A percentile compares a stretch with the other conserved stretches of the same genome.
Conservation (phyloP, 2,113 vertebrate genomes). For the Eurypyga helias region DNA sequence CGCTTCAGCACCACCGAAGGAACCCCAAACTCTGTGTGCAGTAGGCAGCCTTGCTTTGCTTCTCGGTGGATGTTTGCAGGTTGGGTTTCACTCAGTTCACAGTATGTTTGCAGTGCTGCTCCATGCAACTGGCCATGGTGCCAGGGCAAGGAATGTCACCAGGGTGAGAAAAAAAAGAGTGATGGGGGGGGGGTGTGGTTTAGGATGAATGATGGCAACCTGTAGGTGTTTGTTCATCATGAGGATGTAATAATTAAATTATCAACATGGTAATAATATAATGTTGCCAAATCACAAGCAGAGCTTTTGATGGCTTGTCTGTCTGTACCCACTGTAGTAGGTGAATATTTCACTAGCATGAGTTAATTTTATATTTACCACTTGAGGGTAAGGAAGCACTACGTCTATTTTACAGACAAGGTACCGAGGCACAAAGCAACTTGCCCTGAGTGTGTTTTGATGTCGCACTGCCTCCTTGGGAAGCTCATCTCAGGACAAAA, state of each 20-base stretch:
- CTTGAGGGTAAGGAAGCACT: not conserved
- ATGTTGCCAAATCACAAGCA: not conserved
- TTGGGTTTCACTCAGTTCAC: not conserved
- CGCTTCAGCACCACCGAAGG: not conserved
- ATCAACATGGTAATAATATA: not conserved
- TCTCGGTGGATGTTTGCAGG: not conserved
- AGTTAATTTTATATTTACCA: not conserved
- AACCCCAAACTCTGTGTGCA: not conserved
- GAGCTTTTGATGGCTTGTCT: not conserved
- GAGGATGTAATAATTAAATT: not conserved
- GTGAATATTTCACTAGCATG: not conserved
- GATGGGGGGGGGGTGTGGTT: not conserved
- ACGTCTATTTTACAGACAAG: not conserved
- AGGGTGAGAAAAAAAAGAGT: not conserved
- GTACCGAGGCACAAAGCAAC: not conserved
- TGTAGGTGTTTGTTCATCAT: not conserved
- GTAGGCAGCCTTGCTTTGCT: not conserved
- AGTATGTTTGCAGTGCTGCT: not conserved
- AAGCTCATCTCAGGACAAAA: slow-evolving; percentile 5
- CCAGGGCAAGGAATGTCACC: not conserved
- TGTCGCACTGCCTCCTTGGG: not conserved
- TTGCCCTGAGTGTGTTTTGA: not conserved
- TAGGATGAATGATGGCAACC: not conserved
- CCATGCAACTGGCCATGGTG: not conserved
- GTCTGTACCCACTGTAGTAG: not conserved